Evolutionary conservation across 2,797 vertebrate species (phyloP).

Genomic region (Uromys caudimaculatus): DNA sequence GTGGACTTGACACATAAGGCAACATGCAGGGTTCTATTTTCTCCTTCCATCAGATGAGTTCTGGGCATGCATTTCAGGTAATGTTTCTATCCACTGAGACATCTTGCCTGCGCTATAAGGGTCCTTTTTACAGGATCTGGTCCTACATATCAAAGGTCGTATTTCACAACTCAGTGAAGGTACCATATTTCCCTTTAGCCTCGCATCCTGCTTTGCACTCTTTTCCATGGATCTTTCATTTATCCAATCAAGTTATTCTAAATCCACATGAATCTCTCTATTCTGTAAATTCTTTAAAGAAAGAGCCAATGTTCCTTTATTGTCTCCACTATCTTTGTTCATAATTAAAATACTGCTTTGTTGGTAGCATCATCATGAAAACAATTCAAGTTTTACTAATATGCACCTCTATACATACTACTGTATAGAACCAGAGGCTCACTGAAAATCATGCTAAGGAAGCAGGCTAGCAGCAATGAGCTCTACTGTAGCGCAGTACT

Average conservation of each 20-base stretch:
- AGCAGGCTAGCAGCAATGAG: accelerated
- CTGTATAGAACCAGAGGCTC: not conserved
- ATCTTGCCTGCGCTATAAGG: not conserved
- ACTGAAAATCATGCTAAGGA: too few species aligned
- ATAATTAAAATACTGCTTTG: not conserved
- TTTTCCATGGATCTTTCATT: not conserved
- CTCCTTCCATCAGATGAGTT: not conserved
- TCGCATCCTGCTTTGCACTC: not conserved
- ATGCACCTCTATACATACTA: not conserved
- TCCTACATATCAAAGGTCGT: not conserved
- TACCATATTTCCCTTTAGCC: not conserved
- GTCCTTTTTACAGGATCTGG: not conserved
- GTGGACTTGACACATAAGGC: not conserved
- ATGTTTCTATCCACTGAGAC: not conserved
- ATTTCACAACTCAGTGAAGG: not conserved
- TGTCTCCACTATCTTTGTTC: not conserved
- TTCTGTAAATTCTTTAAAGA: not conserved
- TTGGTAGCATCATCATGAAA: not conserved
- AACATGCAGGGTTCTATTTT: not conserved
- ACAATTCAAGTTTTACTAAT: not conserved
- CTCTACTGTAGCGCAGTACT: not conserved
- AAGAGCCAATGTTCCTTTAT: not conserved
- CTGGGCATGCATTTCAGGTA: not conserved
- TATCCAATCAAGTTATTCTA: not conserved
- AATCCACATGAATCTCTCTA: not conserved